phyloP scores from a whole-genome alignment of 2,113 vertebrate genomes.

The Cheilinus undulatus region DNA sequence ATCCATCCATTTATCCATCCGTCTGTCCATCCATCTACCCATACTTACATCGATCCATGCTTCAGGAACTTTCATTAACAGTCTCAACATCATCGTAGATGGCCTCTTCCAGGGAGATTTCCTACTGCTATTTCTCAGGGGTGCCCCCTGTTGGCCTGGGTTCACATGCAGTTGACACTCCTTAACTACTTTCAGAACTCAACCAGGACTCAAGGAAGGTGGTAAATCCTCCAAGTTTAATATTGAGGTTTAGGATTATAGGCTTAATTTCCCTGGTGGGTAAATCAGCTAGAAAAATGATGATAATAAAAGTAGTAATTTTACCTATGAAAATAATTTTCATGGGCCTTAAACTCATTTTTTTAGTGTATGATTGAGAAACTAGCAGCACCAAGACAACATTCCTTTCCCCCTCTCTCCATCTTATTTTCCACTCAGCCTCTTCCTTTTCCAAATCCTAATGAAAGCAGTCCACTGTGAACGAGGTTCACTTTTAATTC shows the following conservation, averaged over 20 bases:
- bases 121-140: too few relatives aligned
- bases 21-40: too few relatives aligned
- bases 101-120: too few relatives aligned
- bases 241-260: not conserved
- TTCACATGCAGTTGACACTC: too few relatives aligned
- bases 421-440: not conserved
- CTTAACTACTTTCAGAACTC: too few relatives aligned
- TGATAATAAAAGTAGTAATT: too few relatives aligned
- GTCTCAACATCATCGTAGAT: too few relatives aligned
- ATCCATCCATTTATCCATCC: too few relatives aligned
- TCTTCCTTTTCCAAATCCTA: slow-evolving; percentile 18
- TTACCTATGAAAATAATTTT: too few relatives aligned
- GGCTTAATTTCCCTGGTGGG: slow-evolving; percentile 3
- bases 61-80: too few relatives aligned
- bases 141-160: too few relatives aligned
- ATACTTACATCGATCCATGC: too few relatives aligned
- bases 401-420: not conserved
- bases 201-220: not conserved
- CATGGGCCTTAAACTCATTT: not conserved
- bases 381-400: not conserved
- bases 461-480: slow-evolving; percentile 20
- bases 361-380: not conserved
- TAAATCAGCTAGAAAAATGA: not conserved
- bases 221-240: not conserved
- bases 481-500: slow-evolving; percentile 25